Evolutionary conservation across 2,797 vertebrate genomes (phyloP).

Genomic region (Steatocranus sp.): DNA sequence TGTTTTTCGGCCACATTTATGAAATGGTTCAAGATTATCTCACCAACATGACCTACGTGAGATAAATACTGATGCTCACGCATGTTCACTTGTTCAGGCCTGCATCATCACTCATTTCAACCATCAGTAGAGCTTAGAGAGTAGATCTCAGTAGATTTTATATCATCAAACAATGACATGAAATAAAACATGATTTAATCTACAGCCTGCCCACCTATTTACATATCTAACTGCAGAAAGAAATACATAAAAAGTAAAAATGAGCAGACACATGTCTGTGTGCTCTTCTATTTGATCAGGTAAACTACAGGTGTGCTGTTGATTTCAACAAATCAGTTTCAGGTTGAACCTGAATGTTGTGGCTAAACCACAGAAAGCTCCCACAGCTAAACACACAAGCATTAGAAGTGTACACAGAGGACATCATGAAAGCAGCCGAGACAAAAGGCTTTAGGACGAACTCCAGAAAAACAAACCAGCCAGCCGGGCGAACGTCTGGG

Average conservation of each 20-base stretch:
- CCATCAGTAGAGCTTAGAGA: not conserved
- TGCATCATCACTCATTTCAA: not conserved
- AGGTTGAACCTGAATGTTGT: not conserved
- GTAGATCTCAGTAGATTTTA: not conserved
- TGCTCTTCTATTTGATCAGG: not conserved
- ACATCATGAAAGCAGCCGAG: not conserved
- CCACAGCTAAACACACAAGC: not conserved
- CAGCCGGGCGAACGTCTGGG: fast-evolving
- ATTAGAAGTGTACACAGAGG: not conserved
- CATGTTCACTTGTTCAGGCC: not conserved
- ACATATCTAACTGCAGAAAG: not conserved
- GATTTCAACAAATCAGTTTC: not conserved
- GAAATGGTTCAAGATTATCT: not conserved
- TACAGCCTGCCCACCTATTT: not conserved
- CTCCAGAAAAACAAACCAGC: not conserved
- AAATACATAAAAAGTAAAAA: fast-evolving
- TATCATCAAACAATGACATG: not conserved
- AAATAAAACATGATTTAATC: fast-evolving
- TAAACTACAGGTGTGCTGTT: not conserved
- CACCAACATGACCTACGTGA: not conserved
- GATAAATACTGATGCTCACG: fast-evolving
- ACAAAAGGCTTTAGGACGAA: not conserved
- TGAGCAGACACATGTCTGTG: not conserved
- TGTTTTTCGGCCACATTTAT: not conserved
- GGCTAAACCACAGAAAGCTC: not conserved